Evolutionary conservation across 1,140 invertebrate genomes (phyloP), one percentile per base, ranked within the genome.

Genomic region (Chymomyza costata): DNA sequence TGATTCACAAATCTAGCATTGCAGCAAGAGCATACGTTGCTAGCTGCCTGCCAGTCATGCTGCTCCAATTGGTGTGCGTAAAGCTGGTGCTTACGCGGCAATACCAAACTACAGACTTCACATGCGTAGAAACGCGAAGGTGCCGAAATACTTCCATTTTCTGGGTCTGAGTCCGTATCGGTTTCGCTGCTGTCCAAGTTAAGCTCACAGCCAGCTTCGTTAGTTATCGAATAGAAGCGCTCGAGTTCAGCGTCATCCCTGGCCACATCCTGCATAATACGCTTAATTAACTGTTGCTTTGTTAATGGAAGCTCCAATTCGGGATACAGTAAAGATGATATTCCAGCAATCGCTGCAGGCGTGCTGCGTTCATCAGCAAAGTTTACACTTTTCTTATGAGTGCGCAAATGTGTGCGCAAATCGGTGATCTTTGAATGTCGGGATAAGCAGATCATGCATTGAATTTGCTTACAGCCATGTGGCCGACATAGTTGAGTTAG

Each of bases 41-140:
- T 31, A 0, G 59, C 59, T 5, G 80, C 62, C 14, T 70, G 56
- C 59, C 63, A 70, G 8, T 17, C 45, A 32, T 85, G 83, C 3
- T 52, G 14, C 1, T 59, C 54, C n/a, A 52, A 16, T 31, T 85
- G 83, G 47, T 85, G 83, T 5, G 66, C 56, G 32, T 71, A 82
- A 0, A 85, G 31, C 41, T 71, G 59, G 45, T 80, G 58, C 25
- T 80, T 83, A 8, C 83, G 86, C 6, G 63, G 61, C 44, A 88
- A 86, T 30, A 50, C 34, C 44, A 86, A 63, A n/a, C 69, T 68
- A 51, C 88, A 89, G 1, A 83, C 69, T 30, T 86, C 82, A 61
- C 88, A 89, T 34, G 32, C 39, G 44, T 49, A 58, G 6, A n/a
- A 15, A 38, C 13, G 5, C 8, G 13, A 3, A 7, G 5, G 21